Evolutionary conservation across 2,113 vertebrate genomes (phyloP), one percentile per base, ranked within the genome.

Genomic region (Leucopsar rothschildi): DNA sequence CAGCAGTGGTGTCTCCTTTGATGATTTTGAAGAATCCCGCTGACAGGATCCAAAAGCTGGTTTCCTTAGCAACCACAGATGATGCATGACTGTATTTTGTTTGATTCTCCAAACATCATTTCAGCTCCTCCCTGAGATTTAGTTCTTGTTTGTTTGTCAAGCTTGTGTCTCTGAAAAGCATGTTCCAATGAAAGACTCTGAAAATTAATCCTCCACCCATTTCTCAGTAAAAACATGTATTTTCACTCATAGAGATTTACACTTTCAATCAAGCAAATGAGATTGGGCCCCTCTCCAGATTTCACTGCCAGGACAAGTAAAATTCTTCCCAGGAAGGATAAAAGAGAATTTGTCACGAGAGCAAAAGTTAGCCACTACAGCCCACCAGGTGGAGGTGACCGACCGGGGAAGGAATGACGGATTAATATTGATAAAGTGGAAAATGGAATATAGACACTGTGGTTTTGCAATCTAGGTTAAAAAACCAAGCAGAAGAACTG

Each of bases 91-190:
- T 92, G 55, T 57, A 94, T 92, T 86, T 82, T 92, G 81, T 90
- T 84, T 95, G 68, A 66, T 72, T 94, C 44, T 37, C 68, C 95
- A 91, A 95, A 93, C 84, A 93, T 56, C 40, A 70, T 86, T 95
- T 93, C 89, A 88, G 37, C 52, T 91, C 95, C 88, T 95, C 87
- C 91, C 93, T 66, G 73, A 97, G 88, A 91, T 80, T 96, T 85
- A 90, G 76, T 69, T 93, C 66, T 92, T 93, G 52, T 95, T 96
- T 97, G 77, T 96, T 96, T 96, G 81, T 96, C 80, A 97, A 94
- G 52, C 53, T 16, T 68, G 14, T 81, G 37, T 91, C 63, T 94
- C 89, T 89, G 77, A 88, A 96, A 94, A 89, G 33, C 68, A 89
- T 57, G 63, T 93, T 95, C 82, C 89, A 86, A 40, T 90, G 83